Conservation (phyloP, 2,888 invertebrate genomes). For the Aricia artaxerxes region DNA sequence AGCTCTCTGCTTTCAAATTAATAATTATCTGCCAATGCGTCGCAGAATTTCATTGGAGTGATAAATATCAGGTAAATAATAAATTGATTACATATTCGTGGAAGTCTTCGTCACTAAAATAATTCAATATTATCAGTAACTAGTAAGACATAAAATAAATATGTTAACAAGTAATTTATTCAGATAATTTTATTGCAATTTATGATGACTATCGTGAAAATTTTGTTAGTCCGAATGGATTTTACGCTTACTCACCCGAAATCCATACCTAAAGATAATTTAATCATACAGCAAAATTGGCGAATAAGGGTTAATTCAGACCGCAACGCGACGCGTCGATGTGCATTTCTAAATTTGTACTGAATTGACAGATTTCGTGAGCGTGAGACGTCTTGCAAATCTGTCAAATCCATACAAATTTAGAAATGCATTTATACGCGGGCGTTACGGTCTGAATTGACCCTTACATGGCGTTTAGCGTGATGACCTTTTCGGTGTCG, state of each 20-base stretch:
- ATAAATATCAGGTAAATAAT: neutral
- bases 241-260: neutral
- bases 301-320: neutral
- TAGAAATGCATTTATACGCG: no score
- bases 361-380: no score
- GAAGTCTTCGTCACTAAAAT: neutral
- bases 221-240: neutral
- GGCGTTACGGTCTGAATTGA: no score
- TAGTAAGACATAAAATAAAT: neutral
- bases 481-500: constrained; percentile 23
- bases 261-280: neutral
- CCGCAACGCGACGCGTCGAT: no score
- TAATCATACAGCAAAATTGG: neutral
- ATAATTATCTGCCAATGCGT: neutral
- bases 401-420: no score
- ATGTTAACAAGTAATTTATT: neutral
- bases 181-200: neutral
- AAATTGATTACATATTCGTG: neutral
- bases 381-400: no score
- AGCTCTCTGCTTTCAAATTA: neutral
- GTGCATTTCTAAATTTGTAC: no score
- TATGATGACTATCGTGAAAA: neutral
- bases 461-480: neutral
- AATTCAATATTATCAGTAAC: neutral
- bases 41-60: neutral